Conservation (phyloP, 1,140 invertebrate species). For the Ectropis grisescens region DNA sequence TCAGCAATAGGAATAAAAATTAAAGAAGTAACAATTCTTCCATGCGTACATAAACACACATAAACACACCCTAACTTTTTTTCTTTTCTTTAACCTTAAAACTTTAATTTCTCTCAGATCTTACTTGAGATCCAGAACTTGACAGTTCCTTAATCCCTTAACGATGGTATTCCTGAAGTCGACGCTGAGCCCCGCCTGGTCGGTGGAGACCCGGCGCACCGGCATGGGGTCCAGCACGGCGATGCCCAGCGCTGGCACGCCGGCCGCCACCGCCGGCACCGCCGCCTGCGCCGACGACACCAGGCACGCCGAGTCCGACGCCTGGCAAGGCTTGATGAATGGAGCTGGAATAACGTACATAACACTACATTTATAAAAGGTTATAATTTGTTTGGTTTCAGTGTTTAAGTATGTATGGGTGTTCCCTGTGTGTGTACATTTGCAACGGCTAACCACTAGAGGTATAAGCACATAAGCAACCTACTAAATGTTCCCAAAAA, state of each 20-base stretch:
- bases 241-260: slow-evolving; percentile 34
- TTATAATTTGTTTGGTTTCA: too few relatives aligned
- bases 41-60: too few relatives aligned
- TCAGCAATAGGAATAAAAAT: too few relatives aligned
- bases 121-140: slow-evolving; percentile 35
- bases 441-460: too few relatives aligned
- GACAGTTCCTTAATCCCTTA: slow-evolving; percentile 33
- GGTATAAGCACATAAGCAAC: too few relatives aligned
- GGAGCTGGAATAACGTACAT: slow-evolving; percentile 21
- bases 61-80: too few relatives aligned
- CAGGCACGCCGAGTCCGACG: slow-evolving; percentile 26
- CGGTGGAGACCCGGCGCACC: slow-evolving; percentile 28
- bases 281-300: slow-evolving; percentile 31
- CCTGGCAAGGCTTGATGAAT: slow-evolving; percentile 39
- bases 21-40: too few relatives aligned
- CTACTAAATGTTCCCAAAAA: too few relatives aligned
- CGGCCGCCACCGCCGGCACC: slow-evolving; percentile 28
- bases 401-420: too few relatives aligned
- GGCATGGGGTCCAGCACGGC: slow-evolving; percentile 35
- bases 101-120: slow-evolving; percentile 2
- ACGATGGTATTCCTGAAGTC: slow-evolving; percentile 40
- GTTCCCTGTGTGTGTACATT: too few relatives aligned
- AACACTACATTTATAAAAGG: too few relatives aligned
- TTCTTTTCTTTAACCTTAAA: too few relatives aligned
- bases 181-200: slow-evolving; percentile 30